These are phyloP conservation scores for Erythrolamprus reginae DNA, from an alignment of 2,113 vertebrate genomes.

Conservation along the genomic window DNA sequence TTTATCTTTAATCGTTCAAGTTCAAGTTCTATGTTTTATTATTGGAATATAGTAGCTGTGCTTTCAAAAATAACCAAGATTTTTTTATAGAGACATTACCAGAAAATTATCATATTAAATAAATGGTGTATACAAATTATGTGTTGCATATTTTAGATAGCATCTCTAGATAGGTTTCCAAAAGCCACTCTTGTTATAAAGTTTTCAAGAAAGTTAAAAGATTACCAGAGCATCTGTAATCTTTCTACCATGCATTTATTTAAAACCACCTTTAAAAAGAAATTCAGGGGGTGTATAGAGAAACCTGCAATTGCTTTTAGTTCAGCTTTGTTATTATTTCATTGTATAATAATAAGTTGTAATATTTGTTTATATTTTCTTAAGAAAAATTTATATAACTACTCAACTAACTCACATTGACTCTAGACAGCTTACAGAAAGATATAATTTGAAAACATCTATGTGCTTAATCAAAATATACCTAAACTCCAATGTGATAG, in stretches of 20 bases:
- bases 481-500: neutral
- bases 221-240: neutral
- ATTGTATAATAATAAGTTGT: neutral
- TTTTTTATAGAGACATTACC: neutral
- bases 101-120: neutral
- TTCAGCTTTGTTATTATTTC: neutral
- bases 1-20: too few species aligned
- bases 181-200: neutral
- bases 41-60: neutral
- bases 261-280: neutral
- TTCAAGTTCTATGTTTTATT: too few species aligned
- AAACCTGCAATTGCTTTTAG: neutral
- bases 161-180: neutral
- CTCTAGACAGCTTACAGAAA: neutral
- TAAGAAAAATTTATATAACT: neutral
- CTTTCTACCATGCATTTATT: neutral
- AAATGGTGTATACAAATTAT: neutral
- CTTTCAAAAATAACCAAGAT: neutral
- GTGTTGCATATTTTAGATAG: neutral
- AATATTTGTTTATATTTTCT: neutral
- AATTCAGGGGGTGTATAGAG: neutral
- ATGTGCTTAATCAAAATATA: neutral
- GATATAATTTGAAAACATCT: neutral
- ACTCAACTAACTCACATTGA: neutral
- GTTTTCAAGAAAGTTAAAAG: neutral